Conservation (phyloP, 2,113 vertebrate genomes). For the Burhinus oedicnemus region DNA sequence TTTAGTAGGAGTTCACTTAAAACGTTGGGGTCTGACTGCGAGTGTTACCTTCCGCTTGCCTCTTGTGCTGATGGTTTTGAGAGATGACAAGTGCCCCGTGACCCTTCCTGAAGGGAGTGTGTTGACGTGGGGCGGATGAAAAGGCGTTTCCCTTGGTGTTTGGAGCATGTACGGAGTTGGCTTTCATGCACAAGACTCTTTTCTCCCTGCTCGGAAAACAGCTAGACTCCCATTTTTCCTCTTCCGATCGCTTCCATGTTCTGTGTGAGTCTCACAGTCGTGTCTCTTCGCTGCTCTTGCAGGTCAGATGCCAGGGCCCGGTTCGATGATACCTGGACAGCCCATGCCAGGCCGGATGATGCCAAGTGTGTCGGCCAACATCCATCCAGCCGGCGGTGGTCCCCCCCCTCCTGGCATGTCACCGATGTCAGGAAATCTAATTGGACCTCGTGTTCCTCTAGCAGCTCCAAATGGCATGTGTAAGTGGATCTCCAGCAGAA, state of each 20-base stretch:
- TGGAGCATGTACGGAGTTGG: fast-evolving
- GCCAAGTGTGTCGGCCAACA: slow-evolving; percentile 70
- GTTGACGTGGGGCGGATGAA: fast-evolving
- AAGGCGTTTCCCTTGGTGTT: fast-evolving
- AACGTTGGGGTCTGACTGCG: background rate
- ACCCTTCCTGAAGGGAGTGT: background rate
- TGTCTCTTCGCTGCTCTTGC: background rate
- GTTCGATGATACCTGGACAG: slow-evolving; percentile 76
- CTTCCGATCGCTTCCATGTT: background rate
- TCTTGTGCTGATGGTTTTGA: background rate
- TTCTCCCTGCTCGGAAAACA: background rate
- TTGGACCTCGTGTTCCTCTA: slow-evolving; percentile 87
- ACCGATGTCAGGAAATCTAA: slow-evolving; percentile 73
- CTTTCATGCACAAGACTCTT: background rate
- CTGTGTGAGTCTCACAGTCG: fast-evolving
- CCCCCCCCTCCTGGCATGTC: slow-evolving; percentile 67
- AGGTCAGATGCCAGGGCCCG: slow-evolving; percentile 87
- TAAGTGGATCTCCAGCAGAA: slow-evolving; percentile 73
- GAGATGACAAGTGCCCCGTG: background rate
- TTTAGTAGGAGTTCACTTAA: background rate
- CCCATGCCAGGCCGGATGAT: slow-evolving; percentile 87
- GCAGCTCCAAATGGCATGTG: slow-evolving; percentile 94
- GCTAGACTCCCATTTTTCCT: background rate
- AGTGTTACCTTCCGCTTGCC: background rate
- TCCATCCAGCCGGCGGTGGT: slow-evolving; percentile 70